phyloP scores from a whole-genome alignment of 2,888 invertebrate species.

The Ichneumoninae sp. region DNA sequence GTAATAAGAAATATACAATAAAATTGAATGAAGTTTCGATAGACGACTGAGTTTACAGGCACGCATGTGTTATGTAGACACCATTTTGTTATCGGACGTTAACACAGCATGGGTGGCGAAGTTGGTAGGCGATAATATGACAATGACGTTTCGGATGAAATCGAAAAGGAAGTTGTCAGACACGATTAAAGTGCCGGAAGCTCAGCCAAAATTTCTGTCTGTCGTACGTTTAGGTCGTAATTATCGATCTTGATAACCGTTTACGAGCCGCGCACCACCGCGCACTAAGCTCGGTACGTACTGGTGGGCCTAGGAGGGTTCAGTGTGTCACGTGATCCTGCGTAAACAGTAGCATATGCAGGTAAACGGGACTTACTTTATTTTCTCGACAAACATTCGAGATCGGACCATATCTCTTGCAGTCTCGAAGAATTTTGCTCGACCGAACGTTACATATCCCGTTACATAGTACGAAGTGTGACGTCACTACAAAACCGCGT shows the following conservation, averaged over 20 bases:
- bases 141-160: slow-evolving; percentile 4
- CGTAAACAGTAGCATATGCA: background rate
- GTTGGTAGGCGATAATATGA: slow-evolving; percentile 12
- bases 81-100: slow-evolving; percentile 61
- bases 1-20: background rate
- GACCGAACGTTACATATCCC: background rate
- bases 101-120: slow-evolving; percentile 51
- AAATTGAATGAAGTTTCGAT: background rate
- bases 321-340: slow-evolving; percentile 37
- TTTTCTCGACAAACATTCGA: background rate
- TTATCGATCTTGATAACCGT: slow-evolving; percentile 50
- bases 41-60: background rate
- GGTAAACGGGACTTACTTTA: background rate
- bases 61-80: slow-evolving; percentile 35
- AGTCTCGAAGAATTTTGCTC: background rate
- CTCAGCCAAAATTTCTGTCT: background rate
- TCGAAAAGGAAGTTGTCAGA: background rate
- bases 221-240: slow-evolving; percentile 12
- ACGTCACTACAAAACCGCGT: slow-evolving; percentile 28
- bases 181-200: background rate
- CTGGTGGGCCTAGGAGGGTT: slow-evolving; percentile 59
- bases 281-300: slow-evolving; percentile 23
- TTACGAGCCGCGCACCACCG: slow-evolving; percentile 15
- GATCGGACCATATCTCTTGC: background rate
- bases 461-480: slow-evolving; percentile 1